Conservation (phyloP, 2,113 vertebrate species). For the Sceloporus tristichus region DNA sequence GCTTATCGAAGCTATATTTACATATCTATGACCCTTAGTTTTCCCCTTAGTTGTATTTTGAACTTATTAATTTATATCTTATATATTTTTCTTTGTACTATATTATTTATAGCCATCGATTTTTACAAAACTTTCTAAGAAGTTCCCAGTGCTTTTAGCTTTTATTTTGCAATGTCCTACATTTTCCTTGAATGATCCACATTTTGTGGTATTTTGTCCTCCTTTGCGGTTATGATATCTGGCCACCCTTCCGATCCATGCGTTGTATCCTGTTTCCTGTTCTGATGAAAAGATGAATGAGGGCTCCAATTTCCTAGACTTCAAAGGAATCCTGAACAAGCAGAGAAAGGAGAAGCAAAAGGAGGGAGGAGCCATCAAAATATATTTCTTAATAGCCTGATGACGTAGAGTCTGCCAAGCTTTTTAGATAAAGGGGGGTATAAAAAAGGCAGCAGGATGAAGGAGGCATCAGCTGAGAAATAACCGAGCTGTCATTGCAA, state of each 20-base stretch:
- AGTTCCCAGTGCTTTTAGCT: too few relatives aligned
- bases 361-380: constrained; percentile 50
- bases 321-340: constrained; percentile 69
- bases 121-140: too few relatives aligned
- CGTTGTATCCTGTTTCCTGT: not conserved
- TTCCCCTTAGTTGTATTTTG: too few relatives aligned
- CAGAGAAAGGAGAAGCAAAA: constrained; percentile 40
- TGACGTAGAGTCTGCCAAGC: constrained; percentile 55
- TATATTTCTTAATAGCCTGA: constrained; percentile 62
- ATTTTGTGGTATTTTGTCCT: not conserved
- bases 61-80: too few relatives aligned
- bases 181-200: too few relatives aligned
- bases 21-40: too few relatives aligned
- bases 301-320: constrained; percentile 53
- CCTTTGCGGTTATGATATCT: accelerated
- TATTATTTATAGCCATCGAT: too few relatives aligned
- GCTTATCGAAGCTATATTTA: too few relatives aligned
- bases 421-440: constrained; percentile 68
- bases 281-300: not conserved
- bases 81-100: too few relatives aligned
- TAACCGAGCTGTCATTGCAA: constrained; percentile 15
- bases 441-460: constrained; percentile 59
- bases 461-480: constrained; percentile 37
- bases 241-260: not conserved
- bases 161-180: not conserved